These are phyloP conservation scores for Temnothorax unifasciatus DNA, from an alignment of 2,888 invertebrate species.

Conservation along the genomic window DNA sequence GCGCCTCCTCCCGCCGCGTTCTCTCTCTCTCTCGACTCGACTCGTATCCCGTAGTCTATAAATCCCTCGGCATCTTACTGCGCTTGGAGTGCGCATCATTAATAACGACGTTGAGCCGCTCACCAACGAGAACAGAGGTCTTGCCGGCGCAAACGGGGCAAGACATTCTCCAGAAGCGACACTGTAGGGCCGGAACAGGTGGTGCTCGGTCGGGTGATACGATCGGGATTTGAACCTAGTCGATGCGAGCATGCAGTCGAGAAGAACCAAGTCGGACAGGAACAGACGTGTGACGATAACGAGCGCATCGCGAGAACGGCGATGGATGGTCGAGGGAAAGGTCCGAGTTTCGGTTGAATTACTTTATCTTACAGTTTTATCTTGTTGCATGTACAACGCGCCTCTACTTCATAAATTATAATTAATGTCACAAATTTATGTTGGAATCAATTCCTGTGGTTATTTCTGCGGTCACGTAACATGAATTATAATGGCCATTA, in stretches of 20 bases:
- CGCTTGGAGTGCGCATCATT: constrained; percentile 70
- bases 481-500: neutral
- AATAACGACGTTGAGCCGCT: constrained; percentile 72
- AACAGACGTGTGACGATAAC: constrained; percentile 38
- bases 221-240: constrained; percentile 5
- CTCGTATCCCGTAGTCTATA: constrained; percentile 53
- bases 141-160: constrained; percentile 17
- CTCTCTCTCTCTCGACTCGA: constrained; percentile 15
- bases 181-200: constrained; percentile 19
- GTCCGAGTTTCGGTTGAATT: neutral
- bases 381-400: neutral
- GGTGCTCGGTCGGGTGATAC: constrained; percentile 23
- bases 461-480: neutral
- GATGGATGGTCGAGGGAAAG: neutral
- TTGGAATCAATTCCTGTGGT: neutral
- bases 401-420: constrained; percentile 1
- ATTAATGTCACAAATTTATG: constrained; percentile 9
- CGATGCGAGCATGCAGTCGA: constrained; percentile 22
- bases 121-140: constrained; percentile 12
- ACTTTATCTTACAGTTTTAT: neutral
- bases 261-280: constrained; percentile 22
- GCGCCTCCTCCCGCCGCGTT: neutral
- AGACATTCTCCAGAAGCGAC: constrained; percentile 18
- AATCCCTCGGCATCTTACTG: constrained; percentile 66
- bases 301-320: neutral